phyloP scores from a whole-genome alignment of 2,888 invertebrate genomes.

The Brachypterus glaber region DNA sequence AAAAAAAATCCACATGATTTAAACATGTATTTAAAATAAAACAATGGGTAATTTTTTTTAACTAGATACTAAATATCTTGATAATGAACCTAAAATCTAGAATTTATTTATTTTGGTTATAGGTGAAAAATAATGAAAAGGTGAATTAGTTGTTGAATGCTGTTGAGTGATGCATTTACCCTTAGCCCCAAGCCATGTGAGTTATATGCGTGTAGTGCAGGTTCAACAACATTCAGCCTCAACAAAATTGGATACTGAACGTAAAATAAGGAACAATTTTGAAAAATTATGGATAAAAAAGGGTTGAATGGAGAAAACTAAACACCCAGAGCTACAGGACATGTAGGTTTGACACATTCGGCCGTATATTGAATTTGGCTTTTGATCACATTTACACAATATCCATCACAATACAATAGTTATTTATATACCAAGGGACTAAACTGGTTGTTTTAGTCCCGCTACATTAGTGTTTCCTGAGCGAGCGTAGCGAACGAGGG shows the following conservation, averaged over 20 bases:
- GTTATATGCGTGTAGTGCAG: slow-evolving; percentile 40
- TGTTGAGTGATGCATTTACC: slow-evolving; percentile 38
- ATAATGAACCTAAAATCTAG: slow-evolving; percentile 3
- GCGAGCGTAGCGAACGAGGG: too few relatives aligned
- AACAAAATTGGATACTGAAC: slow-evolving; percentile 8
- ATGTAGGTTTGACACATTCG: slow-evolving; percentile 2
- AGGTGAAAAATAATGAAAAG: slow-evolving; percentile 10
- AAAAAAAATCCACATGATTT: too few relatives aligned
- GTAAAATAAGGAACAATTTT: too few relatives aligned
- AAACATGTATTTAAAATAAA: too few relatives aligned
- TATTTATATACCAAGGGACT: too few relatives aligned
- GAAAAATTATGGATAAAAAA: too few relatives aligned
- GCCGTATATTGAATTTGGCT: neutral
- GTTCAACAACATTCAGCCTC: slow-evolving; percentile 40
- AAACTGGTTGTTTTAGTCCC: too few relatives aligned
- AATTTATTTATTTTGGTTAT: slow-evolving; percentile 3
- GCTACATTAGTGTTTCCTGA: too few relatives aligned
- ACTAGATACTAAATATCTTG: too few relatives aligned
- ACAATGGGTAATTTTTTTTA: too few relatives aligned
- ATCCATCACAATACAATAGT: too few relatives aligned
- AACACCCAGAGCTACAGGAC: slow-evolving; percentile 33
- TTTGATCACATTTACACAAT: too few relatives aligned
- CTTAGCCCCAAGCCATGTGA: slow-evolving; percentile 37
- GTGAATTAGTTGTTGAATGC: slow-evolving; percentile 30
- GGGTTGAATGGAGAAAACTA: slow-evolving; percentile 23